Evolutionary conservation across 2,797 vertebrate species (phyloP), one percentile per base, ranked within the genome.

Genomic region (Gastrophryne carolinensis): DNA sequence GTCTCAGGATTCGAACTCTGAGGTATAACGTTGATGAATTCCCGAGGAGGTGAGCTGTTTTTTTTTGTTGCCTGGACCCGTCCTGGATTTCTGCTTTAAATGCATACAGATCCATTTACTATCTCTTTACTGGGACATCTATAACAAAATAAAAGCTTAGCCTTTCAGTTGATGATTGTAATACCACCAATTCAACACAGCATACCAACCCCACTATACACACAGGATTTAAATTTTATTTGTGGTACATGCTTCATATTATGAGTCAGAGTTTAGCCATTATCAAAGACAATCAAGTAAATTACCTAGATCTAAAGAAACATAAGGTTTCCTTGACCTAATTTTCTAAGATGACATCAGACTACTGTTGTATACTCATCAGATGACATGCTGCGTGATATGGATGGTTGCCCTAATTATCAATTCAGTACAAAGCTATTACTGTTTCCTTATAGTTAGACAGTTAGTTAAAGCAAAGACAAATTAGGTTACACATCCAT

Each of bases 401-500:
- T 44, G 32, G 49, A 35, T 53, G 15, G 27, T 37, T 57, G 58
- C 3, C 60, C 29, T 57, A 57, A 23, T 44, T 58, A 71, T 13
- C 47, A 44, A 13, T 24, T 67, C 4, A 12, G 23, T 3, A 37
- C 23, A 37, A 26, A 67, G 17, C 49, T 26, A 9, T 24, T 56
- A 27, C 10, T 1, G 9, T 21, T 67, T 75, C 41, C 72, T 67
- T 41, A 52, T 75, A 49, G 19, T 49, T 35, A 50, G 10, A 13
- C 35, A 60, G 29, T 56, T 39, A 60, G 3, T 32, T 17, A 56
- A 64, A 44, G 47, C 71, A 32, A 54, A 54, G 35, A 73, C 37
- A 21, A 37, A 49, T 65, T 24, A 10, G 4, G 11, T 17, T 44
- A 27, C 37, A 13, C 44, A 13, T 44, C 5, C 15, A 44, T 7